Conservation (phyloP, 2,888 invertebrate genomes). For the Drosophila macrospina region DNA sequence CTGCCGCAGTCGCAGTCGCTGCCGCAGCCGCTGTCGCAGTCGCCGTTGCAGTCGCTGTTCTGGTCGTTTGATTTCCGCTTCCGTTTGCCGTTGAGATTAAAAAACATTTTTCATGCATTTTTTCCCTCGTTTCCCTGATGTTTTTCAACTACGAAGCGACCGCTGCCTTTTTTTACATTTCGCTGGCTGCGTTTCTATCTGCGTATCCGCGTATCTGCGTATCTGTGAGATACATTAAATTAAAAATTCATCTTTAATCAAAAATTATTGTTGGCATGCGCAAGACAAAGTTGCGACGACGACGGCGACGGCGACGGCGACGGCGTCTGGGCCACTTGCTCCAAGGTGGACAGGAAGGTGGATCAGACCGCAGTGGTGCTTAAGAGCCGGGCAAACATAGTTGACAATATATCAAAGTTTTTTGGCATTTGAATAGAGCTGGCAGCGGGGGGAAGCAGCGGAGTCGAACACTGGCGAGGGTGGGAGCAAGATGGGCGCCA, state of each 20-base stretch:
- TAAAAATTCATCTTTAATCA: conserved; percentile 85
- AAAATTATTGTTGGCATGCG: conserved; percentile 83
- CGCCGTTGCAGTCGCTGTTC: conserved; percentile 66
- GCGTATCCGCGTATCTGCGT: conserved; percentile 65
- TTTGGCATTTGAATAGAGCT: conserved; percentile 20
- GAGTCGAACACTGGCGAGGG: background rate
- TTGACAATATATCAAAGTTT: conserved; percentile 77
- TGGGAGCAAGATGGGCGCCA: conserved; percentile 9
- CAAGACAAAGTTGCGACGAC: conserved; percentile 60
- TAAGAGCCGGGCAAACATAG: conserved; percentile 55
- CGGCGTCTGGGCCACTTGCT: conserved; percentile 11
- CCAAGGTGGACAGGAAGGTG: conserved; percentile 21
- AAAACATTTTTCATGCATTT: conserved; percentile 75
- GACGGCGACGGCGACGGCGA: conserved; percentile 20
- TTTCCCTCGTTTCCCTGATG: conserved; percentile 73
- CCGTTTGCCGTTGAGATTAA: conserved; percentile 84
- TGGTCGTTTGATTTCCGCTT: conserved; percentile 85
- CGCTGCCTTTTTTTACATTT: conserved; percentile 49
- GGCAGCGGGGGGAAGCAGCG: background rate
- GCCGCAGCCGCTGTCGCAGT: conserved; percentile 5
- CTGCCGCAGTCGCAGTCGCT: conserved; percentile 10
- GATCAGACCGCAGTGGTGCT: conserved; percentile 38
- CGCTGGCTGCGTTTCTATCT: conserved; percentile 63
- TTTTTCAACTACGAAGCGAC: conserved; percentile 29
- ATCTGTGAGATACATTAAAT: conserved; percentile 81